These are phyloP conservation scores for Seriola rivoliana DNA, from an alignment of 2,113 vertebrate genomes.

Conservation along the genomic window DNA sequence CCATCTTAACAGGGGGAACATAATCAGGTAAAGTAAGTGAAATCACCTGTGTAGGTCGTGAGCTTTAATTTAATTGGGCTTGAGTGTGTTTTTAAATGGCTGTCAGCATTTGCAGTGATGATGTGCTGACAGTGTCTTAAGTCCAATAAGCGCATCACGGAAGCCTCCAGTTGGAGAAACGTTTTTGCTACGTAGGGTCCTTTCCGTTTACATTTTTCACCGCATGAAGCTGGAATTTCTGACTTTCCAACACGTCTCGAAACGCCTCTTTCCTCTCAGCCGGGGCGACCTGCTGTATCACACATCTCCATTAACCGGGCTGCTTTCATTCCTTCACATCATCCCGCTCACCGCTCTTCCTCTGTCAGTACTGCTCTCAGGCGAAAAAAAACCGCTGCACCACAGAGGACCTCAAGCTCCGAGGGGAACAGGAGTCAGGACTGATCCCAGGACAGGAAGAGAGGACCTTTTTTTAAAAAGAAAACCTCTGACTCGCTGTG, in stretches of 20 bases:
- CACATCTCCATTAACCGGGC: neutral
- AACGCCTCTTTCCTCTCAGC: slow-evolving; percentile 7
- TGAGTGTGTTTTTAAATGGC: no score
- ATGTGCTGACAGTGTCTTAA: no score
- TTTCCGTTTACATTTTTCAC: neutral
- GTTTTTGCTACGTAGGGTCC: neutral
- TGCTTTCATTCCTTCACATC: slow-evolving; percentile 29
- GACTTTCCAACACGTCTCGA: neutral
- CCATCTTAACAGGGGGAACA: no score
- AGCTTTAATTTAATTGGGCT: no score
- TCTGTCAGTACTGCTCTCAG: slow-evolving; percentile 71
- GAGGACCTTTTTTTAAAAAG: no score
- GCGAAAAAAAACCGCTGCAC: slow-evolving; percentile 41
- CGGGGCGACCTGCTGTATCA: neutral
- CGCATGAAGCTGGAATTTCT: slow-evolving; percentile 13
- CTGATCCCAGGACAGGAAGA: slow-evolving; percentile 46
- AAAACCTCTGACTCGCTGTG: slow-evolving; percentile 24
- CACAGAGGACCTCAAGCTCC: slow-evolving; percentile 32
- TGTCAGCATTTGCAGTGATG: no score
- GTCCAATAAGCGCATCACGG: no score
- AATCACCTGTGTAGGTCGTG: no score
- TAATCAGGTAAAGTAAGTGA: no score
- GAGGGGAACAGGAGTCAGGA: slow-evolving; percentile 27
- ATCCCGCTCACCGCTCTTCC: slow-evolving; percentile 44
- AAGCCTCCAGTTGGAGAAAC: no score